Percentiles rank a stretch among this genome's conserved stretches.
Evolutionary conservation across 2,113 vertebrate genomes (phyloP).

Genomic region (Poeciliopsis occidentalis): DNA sequence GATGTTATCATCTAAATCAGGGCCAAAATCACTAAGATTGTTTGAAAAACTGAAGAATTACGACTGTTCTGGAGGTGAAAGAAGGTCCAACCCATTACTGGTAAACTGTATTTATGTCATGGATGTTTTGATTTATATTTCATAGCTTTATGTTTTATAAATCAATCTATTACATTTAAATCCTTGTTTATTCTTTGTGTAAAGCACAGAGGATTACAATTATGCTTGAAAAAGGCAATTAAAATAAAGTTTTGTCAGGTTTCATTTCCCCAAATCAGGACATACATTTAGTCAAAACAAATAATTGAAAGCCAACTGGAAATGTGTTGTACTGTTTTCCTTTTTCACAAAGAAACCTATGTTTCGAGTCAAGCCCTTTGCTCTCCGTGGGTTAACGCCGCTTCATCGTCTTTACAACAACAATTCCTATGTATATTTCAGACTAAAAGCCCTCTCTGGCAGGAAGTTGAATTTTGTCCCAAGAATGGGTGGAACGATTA

Average conservation of each 20-base stretch:
- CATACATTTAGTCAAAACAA: background rate
- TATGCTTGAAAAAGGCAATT: background rate
- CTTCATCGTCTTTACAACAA: background rate
- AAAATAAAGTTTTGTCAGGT: background rate
- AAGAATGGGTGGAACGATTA: conserved; percentile 6
- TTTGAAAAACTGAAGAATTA: background rate
- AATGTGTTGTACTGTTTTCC: background rate
- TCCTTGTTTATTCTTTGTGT: background rate
- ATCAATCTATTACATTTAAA: background rate
- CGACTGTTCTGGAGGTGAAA: background rate
- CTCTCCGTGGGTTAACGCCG: background rate
- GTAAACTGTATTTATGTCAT: background rate
- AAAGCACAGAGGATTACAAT: background rate
- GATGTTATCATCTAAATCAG: background rate
- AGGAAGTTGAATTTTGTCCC: background rate
- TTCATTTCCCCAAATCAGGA: conserved; percentile 8
- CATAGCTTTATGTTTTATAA: background rate
- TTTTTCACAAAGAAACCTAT: background rate
- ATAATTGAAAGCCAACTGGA: background rate
- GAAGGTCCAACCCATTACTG: background rate
- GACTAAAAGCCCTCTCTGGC: conserved; percentile 14
- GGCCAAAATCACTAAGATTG: background rate
- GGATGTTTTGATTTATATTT: background rate
- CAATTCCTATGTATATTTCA: conserved; percentile 5
- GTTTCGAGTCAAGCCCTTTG: background rate